Percentiles rank a stretch among this genome's conserved stretches.
Evolutionary conservation across 2,797 vertebrate species (phyloP).

Genomic region (Capromys pilorides): DNA sequence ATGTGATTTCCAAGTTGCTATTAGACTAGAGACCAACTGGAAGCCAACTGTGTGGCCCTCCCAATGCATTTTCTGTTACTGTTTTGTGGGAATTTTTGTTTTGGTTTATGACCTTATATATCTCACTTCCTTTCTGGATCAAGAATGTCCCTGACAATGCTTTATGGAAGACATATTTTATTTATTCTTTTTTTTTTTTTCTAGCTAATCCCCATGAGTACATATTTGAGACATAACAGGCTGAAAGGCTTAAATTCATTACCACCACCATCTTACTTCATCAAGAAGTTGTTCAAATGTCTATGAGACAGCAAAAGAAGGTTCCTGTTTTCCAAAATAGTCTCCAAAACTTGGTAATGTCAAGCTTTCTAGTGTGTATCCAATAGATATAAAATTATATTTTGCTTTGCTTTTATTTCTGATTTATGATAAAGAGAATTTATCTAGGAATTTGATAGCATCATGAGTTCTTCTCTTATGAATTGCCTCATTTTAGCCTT

Average conservation of each 20-base stretch:
- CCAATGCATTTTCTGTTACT: background rate
- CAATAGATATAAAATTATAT: background rate
- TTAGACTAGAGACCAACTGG: background rate
- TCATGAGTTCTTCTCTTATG: background rate
- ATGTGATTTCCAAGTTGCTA: background rate
- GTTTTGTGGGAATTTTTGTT: background rate
- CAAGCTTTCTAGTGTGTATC: background rate
- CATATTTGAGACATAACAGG: background rate
- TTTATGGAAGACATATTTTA: background rate
- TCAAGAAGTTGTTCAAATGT: background rate
- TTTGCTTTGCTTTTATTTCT: slow-evolving; percentile 18
- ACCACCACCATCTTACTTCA: background rate
- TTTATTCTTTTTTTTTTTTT: background rate
- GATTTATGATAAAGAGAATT: background rate
- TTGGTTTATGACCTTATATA: background rate
- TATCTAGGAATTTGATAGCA: background rate
- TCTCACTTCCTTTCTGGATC: background rate
- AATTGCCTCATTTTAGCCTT: background rate
- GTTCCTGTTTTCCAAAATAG: background rate
- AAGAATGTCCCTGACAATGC: background rate
- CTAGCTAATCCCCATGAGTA: background rate
- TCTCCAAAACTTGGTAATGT: background rate
- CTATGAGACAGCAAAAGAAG: background rate
- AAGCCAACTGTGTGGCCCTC: background rate
- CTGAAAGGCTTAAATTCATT: background rate